Percentiles rank a stretch among this genome's conserved stretches.
These are phyloP conservation scores for Crocodylus rhombifer DNA, from an alignment of 2,797 vertebrate genomes.

Conservation along the genomic window DNA sequence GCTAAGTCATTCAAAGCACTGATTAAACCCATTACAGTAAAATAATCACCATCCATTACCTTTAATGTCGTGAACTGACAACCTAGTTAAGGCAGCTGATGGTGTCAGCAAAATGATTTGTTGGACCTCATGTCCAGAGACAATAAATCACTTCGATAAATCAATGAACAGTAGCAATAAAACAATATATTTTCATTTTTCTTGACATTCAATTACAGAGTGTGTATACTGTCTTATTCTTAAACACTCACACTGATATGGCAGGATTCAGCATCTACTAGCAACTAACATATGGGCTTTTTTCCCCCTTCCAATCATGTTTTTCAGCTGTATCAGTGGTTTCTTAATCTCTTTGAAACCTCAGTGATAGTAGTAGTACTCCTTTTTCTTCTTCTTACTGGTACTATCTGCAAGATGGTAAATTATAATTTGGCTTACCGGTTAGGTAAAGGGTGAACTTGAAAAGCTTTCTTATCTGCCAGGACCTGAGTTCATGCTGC, in stretches of 20 bases:
- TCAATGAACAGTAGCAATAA: slow-evolving; percentile 86
- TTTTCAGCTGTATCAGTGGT: background rate
- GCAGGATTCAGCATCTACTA: slow-evolving; percentile 64
- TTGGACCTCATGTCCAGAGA: slow-evolving; percentile 77
- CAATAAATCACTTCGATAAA: slow-evolving; percentile 86
- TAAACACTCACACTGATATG: slow-evolving; percentile 75
- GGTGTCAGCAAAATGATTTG: slow-evolving; percentile 86
- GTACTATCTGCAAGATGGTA: background rate
- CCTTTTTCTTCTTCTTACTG: background rate
- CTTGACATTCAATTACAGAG: slow-evolving; percentile 86
- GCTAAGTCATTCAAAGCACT: slow-evolving; percentile 86
- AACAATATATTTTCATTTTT: slow-evolving; percentile 88
- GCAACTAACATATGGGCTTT: slow-evolving; percentile 49
- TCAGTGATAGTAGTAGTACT: background rate
- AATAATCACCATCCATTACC: slow-evolving; percentile 88
- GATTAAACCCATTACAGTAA: slow-evolving; percentile 89
- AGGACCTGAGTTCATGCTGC: background rate
- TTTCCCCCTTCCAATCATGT: background rate
- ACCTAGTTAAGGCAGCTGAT: slow-evolving; percentile 87
- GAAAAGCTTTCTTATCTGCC: background rate
- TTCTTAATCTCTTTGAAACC: background rate
- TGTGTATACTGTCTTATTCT: slow-evolving; percentile 81
- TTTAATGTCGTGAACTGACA: slow-evolving; percentile 86
- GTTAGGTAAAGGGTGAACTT: background rate
- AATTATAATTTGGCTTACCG: background rate